These are phyloP conservation scores for Vultur gryphus DNA, from an alignment of 2,797 vertebrate genomes.

Conservation along the genomic window DNA sequence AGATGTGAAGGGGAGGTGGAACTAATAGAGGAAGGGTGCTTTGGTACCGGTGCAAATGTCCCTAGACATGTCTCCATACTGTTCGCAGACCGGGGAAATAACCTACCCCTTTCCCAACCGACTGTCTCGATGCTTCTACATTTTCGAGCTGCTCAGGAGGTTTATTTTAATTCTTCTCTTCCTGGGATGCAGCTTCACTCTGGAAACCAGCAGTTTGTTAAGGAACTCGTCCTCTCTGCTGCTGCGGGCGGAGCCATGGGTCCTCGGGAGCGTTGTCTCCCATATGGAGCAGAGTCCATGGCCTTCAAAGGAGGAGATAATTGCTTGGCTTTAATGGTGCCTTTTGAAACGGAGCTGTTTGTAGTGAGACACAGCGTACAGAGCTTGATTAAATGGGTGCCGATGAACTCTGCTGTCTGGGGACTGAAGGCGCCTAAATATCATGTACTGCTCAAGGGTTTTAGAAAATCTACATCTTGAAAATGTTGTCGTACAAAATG, in stretches of 20 bases:
- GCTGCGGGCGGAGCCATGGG: not conserved
- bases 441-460: not conserved
- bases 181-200: not conserved
- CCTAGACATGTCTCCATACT: fast-evolving
- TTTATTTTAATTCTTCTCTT: not conserved
- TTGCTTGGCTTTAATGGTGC: not conserved
- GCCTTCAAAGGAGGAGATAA: not conserved
- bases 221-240: not conserved
- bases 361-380: not conserved
- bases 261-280: not conserved
- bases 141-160: not conserved
- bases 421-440: not conserved
- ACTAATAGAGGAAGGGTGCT: not conserved
- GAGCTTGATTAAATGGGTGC: not conserved
- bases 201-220: not conserved
- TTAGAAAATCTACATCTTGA: not conserved
- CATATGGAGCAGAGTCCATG: fast-evolving
- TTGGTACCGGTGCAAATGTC: not conserved
- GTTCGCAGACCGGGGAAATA: fast-evolving
- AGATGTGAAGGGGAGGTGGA: not conserved
- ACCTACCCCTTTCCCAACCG: not conserved
- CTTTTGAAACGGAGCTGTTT: not conserved
- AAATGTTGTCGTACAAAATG: not conserved
- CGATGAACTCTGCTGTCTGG: not conserved
- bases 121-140: not conserved